Evolutionary conservation across 2,113 vertebrate genomes (phyloP), one percentile per base, ranked within the genome.

Genomic region (Zosterops pallidus): DNA sequence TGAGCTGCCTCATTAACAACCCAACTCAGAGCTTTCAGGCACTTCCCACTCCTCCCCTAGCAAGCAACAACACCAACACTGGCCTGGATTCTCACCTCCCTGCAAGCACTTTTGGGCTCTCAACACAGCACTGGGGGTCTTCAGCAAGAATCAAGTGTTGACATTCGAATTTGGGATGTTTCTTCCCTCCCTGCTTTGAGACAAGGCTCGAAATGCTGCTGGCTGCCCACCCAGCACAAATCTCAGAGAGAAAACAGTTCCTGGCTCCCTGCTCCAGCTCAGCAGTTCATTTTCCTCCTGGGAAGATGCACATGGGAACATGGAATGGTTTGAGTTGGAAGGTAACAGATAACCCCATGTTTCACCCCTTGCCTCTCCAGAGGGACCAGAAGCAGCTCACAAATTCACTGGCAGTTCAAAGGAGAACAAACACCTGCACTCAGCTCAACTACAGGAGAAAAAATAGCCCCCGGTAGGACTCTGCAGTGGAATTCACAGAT

Each of bases 1-100:
- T 14, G 50, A 83, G 28, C 57, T 64, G 69, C 83, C 56, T 95
- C 89, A 72, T 92, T 86, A 97, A 46, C 52, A 94, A 92, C 60
- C 37, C 92, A 65, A 78, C 72, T 92, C 89, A 90, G 77, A 90
- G 82, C 69, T 81, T 86, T 13, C 86, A 83, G 50, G 59, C 89
- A 81, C 88, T 88, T 93, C 90, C 78, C 87, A 64, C 87, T 95
- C 79, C 71, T 83, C n/a, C 25, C 47, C 69, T 70, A 19, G 31
- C 59, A 69, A 56, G 65, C 21, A 81, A 29, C 65, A 62, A 35
- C 74, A 46, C 29, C 10, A 67, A n/a, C 62, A 3, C 50, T 13
- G 2, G 56, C 56, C 81, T 74, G 3, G 44, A 35, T 93, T 89
- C 72, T 42, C 86, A 37, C 77, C 53, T 81, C 91, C 35, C 64